These are phyloP conservation scores for Apotomis betuletana DNA, from an alignment of 2,888 invertebrate species.

Conservation along the genomic window DNA sequence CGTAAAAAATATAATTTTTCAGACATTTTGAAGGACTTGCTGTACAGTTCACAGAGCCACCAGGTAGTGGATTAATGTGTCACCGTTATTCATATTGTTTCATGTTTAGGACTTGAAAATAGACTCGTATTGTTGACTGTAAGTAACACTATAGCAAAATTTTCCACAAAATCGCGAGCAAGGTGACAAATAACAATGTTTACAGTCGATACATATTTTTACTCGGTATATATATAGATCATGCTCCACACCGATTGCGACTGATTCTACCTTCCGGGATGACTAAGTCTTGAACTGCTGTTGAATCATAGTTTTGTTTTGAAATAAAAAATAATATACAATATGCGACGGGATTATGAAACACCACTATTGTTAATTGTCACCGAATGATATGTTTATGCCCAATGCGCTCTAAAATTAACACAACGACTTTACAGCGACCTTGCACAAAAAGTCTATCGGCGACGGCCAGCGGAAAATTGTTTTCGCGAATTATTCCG, in stretches of 20 bases:
- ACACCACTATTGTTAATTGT: constrained; percentile 25
- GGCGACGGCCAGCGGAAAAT: constrained; percentile 65
- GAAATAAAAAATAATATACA: neutral
- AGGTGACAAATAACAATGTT: constrained; percentile 16
- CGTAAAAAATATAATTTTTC: too few species aligned
- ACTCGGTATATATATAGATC: neutral
- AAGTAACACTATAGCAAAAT: constrained; percentile 9
- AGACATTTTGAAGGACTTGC: too few species aligned
- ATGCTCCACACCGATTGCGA: constrained; percentile 4
- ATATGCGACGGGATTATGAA: constrained; percentile 10
- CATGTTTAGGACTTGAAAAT: too few species aligned
- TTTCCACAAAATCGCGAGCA: constrained; percentile 19
- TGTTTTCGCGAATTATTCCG: constrained; percentile 78
- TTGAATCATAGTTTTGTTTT: constrained; percentile 26
- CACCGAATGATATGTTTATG: constrained; percentile 9
- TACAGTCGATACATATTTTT: constrained; percentile 3
- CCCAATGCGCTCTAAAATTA: constrained; percentile 55
- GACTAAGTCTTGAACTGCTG: constrained; percentile 9
- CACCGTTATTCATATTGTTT: too few species aligned
- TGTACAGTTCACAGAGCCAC: too few species aligned
- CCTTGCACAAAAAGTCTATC: constrained; percentile 71
- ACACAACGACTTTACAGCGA: constrained; percentile 69
- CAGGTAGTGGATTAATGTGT: too few species aligned
- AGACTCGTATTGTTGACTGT: constrained; percentile 1
- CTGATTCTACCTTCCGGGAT: constrained; percentile 25